phyloP scores from a whole-genome alignment of 2,888 invertebrate species.

The Pristionchus arcanus region DNA sequence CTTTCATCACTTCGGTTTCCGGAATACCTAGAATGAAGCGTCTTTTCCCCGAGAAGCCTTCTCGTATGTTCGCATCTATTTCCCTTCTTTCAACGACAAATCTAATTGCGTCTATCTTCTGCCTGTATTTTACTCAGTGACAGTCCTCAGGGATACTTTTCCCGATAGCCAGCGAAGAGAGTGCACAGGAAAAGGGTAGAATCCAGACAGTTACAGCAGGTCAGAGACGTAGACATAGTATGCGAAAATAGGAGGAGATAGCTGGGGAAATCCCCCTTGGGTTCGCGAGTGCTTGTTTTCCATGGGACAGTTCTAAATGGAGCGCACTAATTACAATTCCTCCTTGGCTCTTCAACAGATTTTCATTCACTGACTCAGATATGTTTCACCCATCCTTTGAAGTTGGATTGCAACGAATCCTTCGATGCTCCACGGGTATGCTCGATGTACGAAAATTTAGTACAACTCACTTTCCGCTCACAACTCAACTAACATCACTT shows the following conservation, averaged over 20 bases:
- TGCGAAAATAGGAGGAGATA: not conserved
- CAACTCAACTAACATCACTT: too few species aligned
- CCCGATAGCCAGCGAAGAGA: not conserved
- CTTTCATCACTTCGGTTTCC: not conserved
- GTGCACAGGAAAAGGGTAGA: not conserved
- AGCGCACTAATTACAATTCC: not conserved
- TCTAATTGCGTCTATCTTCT: constrained; percentile 53
- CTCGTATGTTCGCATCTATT: constrained; percentile 25
- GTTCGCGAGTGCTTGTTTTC: not conserved
- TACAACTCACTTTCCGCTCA: too few species aligned
- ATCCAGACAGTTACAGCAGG: not conserved
- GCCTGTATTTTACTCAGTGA: not conserved
- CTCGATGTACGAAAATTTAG: too few species aligned
- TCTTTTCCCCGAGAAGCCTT: not conserved
- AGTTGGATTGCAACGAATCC: too few species aligned
- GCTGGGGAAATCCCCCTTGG: not conserved
- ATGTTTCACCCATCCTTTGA: not conserved
- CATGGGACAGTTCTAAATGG: not conserved
- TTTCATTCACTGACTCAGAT: not conserved
- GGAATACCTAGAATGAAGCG: too few species aligned
- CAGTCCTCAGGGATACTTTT: not conserved
- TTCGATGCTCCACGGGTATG: too few species aligned
- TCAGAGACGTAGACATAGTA: not conserved
- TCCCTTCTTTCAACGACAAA: constrained; percentile 15
- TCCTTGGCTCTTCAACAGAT: not conserved